Evolutionary conservation across 2,888 invertebrate species (phyloP), one percentile per base, ranked within the genome.

Genomic region (Anoncus sp.): DNA sequence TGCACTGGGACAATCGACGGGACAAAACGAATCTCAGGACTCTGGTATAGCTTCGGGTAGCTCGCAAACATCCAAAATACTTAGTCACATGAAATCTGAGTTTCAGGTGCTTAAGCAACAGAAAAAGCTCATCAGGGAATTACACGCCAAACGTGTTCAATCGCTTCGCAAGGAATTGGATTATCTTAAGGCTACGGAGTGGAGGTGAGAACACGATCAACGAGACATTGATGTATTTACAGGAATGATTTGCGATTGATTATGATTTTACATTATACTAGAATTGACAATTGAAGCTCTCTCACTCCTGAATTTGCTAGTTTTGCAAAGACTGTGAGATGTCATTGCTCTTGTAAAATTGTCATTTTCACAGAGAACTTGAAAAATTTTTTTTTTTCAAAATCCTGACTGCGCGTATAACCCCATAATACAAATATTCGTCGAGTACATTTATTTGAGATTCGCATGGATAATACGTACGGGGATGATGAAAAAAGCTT

Each of bases 131-230:
- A 92, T 93, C 24, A 93, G 94, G 47, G 96, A 96, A 86, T 92
- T 94, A 75, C 96, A 96, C 83, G 93, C 94, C 75, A 95, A 95
- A 87, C 93, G 96, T 80, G 93, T 97, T 71, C 95, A 95, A 89
- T 92, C 92, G 43, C 90, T 97, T 45, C 92, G 96, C 75, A 96
- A 95, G 89, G 96, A 96, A 91, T 91, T 96, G 71, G 96, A 96
- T 82, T 95, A 94, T 87, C 91, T 97, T n/a, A 96, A 95, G 88
- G 94, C 94, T 67, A 96, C 96, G 0, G 95, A 96, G 87, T 97
- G 97, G 97, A 95, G 95, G 90, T 96, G 95, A 92, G 94, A 95
- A 65, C 1, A 92, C 93, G 47, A 93, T 94, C 49, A 79, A 84
- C 38, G 65, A 31, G 43, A 9, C 14, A 9, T 24, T 22, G n/a